Base-by-base conservation (phyloP, 2,888 invertebrate species). In the Phengaris arion region DNA sequence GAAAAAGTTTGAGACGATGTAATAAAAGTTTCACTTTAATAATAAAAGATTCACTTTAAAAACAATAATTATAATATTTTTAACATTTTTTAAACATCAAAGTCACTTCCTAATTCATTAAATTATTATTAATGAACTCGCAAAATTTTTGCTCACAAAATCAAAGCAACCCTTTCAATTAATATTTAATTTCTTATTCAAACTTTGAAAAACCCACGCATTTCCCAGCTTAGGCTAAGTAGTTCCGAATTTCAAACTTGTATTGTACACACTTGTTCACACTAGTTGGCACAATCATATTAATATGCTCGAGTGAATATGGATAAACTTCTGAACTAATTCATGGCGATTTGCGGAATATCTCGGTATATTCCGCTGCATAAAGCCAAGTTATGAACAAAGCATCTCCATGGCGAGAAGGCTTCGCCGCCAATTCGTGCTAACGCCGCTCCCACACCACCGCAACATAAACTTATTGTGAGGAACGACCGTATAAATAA, bases 311-410 rank as follows among this genome's bases (percentile, higher is more conserved):
- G 52, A 72, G 72, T 52, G 72, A 72, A 54, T 72, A 72, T 72
- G 72, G 72, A 12, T 72, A 72, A 72, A 72, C 72, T 72, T 70
- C 54, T 72, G 51, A 72, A 72, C 54, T 72, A 72, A 72, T 72
- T 72, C 54, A 72, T 54, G 54, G 72, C 72, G 72, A 72, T 52
- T 72, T 72, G 72, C 72, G 13, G 54, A 72, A 72, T 72, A 72
- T 35, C 51, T 52, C 51, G 22, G 22, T 52, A 35, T 72, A 35
- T 52, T 64, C 64, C 64, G 64, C 35, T 72, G 22, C 68, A 52
- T 74, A 74, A 74, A 52, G 69, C 75, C 55, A 69, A 70, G 22
- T 57, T 57, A 45, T 7, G 48, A 70, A 74, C 75, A 75, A 75
- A 75, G 70, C 75, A 13, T 70, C 75, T 74, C 64, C 13, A 69